These are phyloP conservation scores for Dermolepida albohirtum DNA, from an alignment of 2,888 invertebrate genomes.

Conservation along the genomic window DNA sequence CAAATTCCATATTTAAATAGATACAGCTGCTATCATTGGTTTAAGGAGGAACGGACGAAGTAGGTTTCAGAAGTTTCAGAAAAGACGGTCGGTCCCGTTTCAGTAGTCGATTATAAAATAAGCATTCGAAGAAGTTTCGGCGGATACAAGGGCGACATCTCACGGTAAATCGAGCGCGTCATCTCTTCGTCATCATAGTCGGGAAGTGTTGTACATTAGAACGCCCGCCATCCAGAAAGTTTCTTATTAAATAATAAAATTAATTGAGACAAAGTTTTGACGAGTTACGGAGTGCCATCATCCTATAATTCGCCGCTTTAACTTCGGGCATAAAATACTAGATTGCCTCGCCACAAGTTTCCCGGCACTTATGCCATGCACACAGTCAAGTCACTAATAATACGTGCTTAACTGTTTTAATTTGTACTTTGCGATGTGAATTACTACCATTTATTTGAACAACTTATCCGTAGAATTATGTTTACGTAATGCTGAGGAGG, in stretches of 20 bases:
- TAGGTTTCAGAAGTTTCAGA: no score
- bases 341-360: constrained; percentile 42
- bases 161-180: constrained; percentile 28
- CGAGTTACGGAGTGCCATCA: constrained; percentile 50
- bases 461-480: neutral
- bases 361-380: constrained; percentile 19
- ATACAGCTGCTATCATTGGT: neutral
- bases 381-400: constrained; percentile 2
- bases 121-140: constrained; percentile 15
- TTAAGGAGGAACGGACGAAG: no score
- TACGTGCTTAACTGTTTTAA: constrained; percentile 8
- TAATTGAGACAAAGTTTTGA: constrained; percentile 55
- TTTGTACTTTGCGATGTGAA: constrained; percentile 22
- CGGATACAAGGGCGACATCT: constrained; percentile 21
- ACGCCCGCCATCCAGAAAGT: constrained; percentile 44
- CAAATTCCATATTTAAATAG: constrained; percentile 6
- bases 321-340: constrained; percentile 47
- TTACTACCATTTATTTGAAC: neutral
- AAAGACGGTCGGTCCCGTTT: neutral
- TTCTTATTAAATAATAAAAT: constrained; percentile 57
- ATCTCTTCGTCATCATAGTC: constrained; percentile 5
- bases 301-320: constrained; percentile 48
- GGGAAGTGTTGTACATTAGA: constrained; percentile 49
- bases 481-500: no score
- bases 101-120: constrained; percentile 1